Evolutionary conservation across 2,888 invertebrate genomes (phyloP).

Genomic region (Endomychus coccineus): DNA sequence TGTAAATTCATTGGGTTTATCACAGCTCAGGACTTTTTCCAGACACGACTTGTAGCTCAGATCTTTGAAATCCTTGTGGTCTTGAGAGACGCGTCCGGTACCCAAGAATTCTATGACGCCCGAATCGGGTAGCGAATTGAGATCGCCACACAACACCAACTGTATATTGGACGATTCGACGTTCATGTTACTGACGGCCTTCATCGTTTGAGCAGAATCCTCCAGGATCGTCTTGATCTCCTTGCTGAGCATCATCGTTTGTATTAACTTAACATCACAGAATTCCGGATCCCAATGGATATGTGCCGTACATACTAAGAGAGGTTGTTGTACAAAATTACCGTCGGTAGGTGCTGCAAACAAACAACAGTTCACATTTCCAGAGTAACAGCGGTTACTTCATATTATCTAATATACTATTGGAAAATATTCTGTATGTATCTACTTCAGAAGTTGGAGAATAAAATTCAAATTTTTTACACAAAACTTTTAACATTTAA

Average conservation of each 20-base stretch:
- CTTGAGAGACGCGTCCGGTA: slow-evolving; percentile 80
- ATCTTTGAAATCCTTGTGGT: slow-evolving; percentile 95
- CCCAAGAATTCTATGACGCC: slow-evolving; percentile 95
- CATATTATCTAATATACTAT: too few species aligned
- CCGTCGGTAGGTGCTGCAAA: slow-evolving; percentile 57
- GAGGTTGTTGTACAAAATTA: slow-evolving; percentile 70
- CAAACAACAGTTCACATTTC: too few species aligned
- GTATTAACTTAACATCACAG: slow-evolving; percentile 98
- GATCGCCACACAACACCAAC: slow-evolving; percentile 91
- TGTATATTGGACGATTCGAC: slow-evolving; percentile 78
- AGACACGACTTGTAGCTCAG: slow-evolving; percentile 87
- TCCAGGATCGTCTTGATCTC: slow-evolving; percentile 84
- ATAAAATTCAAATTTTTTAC: too few species aligned
- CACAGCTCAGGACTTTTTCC: slow-evolving; percentile 75
- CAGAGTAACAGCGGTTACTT: too few species aligned
- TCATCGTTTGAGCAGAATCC: slow-evolving; percentile 73
- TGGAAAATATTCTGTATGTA: too few species aligned
- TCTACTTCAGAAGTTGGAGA: too few species aligned
- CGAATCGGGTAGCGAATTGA: slow-evolving; percentile 96
- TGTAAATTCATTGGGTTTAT: slow-evolving; percentile 80
- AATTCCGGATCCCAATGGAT: slow-evolving; percentile 99
- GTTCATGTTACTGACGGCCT: slow-evolving; percentile 57
- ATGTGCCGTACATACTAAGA: slow-evolving; percentile 96
- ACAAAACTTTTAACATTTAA: too few species aligned
- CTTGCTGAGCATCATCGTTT: slow-evolving; percentile 97